Conservation (phyloP, 1,140 invertebrate genomes). For the Drosophila lacteicornis region DNA sequence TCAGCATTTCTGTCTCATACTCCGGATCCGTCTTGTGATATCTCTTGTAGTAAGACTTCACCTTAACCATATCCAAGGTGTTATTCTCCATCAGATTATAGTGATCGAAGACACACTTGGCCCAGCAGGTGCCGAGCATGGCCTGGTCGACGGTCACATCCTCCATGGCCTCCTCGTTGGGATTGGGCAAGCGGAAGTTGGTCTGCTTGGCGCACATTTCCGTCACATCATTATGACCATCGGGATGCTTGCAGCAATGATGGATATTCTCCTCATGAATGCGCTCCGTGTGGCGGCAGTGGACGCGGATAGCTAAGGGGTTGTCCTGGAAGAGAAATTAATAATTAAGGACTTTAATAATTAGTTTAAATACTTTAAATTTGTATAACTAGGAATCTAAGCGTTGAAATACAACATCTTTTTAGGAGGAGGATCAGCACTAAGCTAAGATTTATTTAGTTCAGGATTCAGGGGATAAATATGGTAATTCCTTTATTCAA, state of each 20-base stretch:
- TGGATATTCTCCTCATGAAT: constrained; percentile 77
- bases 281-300: constrained; percentile 53
- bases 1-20: constrained; percentile 69
- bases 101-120: constrained; percentile 70
- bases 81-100: constrained; percentile 50
- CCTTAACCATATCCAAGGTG: constrained; percentile 60
- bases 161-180: constrained; percentile 62
- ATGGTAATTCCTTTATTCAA: no score
- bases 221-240: constrained; percentile 64
- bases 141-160: constrained; percentile 67
- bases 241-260: constrained; percentile 69
- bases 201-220: constrained; percentile 61
- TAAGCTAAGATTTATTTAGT: background rate
- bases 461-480: background rate
- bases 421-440: accelerated
- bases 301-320: constrained; percentile 11
- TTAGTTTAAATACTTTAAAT: background rate
- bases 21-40: constrained; percentile 58
- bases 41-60: constrained; percentile 47
- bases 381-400: no score
- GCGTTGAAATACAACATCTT: no score
- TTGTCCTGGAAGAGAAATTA: background rate
- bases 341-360: background rate
- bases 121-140: constrained; percentile 62
- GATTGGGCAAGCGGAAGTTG: constrained; percentile 49